Base-by-base conservation (phyloP, 2,888 invertebrate genomes). In the Parapristionchus giblindavisi region DNA sequence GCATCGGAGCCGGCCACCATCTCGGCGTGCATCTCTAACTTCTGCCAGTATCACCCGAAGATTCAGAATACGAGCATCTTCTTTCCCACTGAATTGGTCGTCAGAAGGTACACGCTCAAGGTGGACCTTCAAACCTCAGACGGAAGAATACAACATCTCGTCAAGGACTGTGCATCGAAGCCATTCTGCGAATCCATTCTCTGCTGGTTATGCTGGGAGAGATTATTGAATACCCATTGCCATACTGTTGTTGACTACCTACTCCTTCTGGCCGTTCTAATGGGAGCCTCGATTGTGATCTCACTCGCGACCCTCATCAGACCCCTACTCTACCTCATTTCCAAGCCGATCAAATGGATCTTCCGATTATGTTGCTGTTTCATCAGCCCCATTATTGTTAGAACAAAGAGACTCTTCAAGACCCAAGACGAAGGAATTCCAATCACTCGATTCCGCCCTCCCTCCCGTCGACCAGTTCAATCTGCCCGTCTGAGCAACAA, bases 141-240 rank as follows among this genome's bases (percentile, higher is more conserved):
- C 34, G 70, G 70, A 38, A 4, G 56, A 17, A 29, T 24, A 24
- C 21, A 27, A 21, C 24, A 6, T 24, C 52, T 70, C 34, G 27
- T n/a, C 24, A 32, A 54, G 36, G 24, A 32, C 54, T 70, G 54
- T 54, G n/a, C 5, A 1, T 32, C 54, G 3, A 56, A 54, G 8
- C 52, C 52, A 4, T 70, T 70, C 70, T 70, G 54, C 24, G 70
- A 70, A n/a, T 38, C 54, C 4, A 70, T 70, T n/a, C 52, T 27
- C 8, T 70, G 70, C 56, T 54, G 24, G 29, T 29, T 52, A 24
- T 70, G 70, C 36, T 14, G 14, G 38, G 70, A 70, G 40, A 54
- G 38, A 40, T 14, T 52, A 6, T n/a, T 70, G 34, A 70, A 70
- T 24, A 17, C 11, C 27, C 65, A 27, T 1, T 66, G 48, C 32